Conservation (phyloP, 35 echinoderm and acorn worm species). For the Ptychodera flava region DNA sequence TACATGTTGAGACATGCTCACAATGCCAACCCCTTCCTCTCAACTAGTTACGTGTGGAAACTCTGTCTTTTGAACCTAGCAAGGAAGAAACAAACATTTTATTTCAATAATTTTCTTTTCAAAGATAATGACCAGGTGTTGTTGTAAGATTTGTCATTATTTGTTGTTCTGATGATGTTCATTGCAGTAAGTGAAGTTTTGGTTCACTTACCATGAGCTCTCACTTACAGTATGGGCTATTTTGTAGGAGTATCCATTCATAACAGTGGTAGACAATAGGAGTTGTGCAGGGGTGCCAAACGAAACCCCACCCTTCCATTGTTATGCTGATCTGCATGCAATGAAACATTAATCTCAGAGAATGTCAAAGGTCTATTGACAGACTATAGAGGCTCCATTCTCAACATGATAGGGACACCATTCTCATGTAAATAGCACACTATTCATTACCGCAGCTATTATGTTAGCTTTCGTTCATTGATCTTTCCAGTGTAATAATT, state of each 20-base stretch:
- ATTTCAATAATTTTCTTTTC: too few relatives aligned
- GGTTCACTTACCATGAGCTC: too few relatives aligned
- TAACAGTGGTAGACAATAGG: background rate
- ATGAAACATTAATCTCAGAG: background rate
- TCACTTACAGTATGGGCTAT: background rate
- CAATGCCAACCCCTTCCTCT: too few relatives aligned
- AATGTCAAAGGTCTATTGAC: background rate
- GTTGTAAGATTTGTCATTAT: too few relatives aligned
- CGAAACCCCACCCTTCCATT: background rate
- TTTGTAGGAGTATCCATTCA: background rate
- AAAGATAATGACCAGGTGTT: too few relatives aligned
- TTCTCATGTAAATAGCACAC: background rate
- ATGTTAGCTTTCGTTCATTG: background rate
- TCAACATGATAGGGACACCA: background rate
- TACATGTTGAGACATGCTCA: too few relatives aligned
- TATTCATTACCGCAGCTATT: background rate
- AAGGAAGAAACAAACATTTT: too few relatives aligned
- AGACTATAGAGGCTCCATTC: background rate
- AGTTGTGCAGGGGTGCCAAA: background rate
- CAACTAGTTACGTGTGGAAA: too few relatives aligned
- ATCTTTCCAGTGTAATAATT: background rate
- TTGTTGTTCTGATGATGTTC: too few relatives aligned
- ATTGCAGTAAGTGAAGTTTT: too few relatives aligned
- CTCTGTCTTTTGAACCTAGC: too few relatives aligned
- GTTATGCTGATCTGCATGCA: background rate